A percentile compares a stretch with the other conserved stretches of the same genome.
Conservation (phyloP, 1,140 invertebrate species). For the Drosophila erecta region DNA sequence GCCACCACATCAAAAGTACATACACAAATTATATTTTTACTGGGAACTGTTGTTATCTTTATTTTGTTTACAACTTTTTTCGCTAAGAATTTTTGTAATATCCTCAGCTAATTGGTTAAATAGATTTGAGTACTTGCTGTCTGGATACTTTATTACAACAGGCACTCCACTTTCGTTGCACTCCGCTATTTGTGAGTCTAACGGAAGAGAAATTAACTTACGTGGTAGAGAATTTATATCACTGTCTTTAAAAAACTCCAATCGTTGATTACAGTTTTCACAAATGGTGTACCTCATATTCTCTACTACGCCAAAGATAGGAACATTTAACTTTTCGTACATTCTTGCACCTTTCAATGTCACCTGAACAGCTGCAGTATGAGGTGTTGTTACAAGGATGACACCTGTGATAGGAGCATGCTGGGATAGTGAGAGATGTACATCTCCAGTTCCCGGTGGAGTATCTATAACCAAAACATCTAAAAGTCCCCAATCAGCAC, state of each 20-base stretch:
- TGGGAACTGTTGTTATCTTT: not conserved
- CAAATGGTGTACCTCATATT: conserved; percentile 93
- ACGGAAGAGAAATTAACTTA: conserved; percentile 89
- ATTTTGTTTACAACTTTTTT: not conserved
- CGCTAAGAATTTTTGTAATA: conserved; percentile 31
- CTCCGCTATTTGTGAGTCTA: conserved; percentile 89
- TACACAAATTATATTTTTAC: no score
- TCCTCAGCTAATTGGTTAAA: conserved; percentile 56
- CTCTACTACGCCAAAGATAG: conserved; percentile 92
- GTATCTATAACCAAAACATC: conserved; percentile 95
- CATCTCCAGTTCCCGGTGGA: conserved; percentile 96
- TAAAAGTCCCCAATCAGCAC: conserved; percentile 92
- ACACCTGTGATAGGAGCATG: conserved; percentile 92
- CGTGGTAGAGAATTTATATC: conserved; percentile 85
- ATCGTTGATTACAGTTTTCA: conserved; percentile 88
- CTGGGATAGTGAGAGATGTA: conserved; percentile 94
- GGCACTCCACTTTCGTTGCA: conserved; percentile 91
- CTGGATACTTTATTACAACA: conserved; percentile 89
- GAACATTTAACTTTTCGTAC: conserved; percentile 92
- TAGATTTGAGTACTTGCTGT: conserved; percentile 78
- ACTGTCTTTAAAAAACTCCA: conserved; percentile 86
- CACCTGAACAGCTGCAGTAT: conserved; percentile 92
- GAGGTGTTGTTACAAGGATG: conserved; percentile 94
- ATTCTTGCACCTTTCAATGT: conserved; percentile 91
- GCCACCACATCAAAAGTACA: no score